These are phyloP conservation scores for Rhinolophus ferrumequinum DNA, from an alignment of 2,113 vertebrate species.

Conservation along the genomic window DNA sequence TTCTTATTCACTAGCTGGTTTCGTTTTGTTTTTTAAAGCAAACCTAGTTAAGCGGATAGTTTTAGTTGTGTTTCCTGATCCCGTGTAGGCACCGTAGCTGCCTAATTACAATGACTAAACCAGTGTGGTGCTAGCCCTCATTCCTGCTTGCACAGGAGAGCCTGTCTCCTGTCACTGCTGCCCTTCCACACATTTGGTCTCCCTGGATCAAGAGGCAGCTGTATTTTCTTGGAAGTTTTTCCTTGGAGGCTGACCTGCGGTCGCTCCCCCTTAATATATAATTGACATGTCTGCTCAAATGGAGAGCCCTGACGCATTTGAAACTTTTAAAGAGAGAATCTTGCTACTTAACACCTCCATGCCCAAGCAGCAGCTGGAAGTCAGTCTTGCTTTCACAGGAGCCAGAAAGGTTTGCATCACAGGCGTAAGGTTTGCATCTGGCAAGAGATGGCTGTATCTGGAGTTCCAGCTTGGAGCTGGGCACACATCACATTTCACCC, in stretches of 20 bases:
- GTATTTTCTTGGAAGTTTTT: background rate
- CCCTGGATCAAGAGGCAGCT: background rate
- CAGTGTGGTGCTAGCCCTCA: background rate
- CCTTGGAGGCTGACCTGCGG: background rate
- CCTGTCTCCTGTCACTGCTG: background rate
- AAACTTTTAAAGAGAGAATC: slow-evolving; percentile 15
- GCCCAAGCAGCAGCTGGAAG: background rate
- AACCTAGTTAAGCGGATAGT: background rate
- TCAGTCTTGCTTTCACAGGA: background rate
- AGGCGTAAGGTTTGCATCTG: background rate
- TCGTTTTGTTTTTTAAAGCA: background rate
- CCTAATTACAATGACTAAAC: background rate
- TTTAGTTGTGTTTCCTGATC: background rate
- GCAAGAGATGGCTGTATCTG: background rate
- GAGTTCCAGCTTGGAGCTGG: background rate
- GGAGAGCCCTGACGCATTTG: slow-evolving; percentile 12
- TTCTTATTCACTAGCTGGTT: background rate
- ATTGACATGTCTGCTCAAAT: background rate
- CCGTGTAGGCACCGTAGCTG: background rate
- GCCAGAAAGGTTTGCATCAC: background rate
- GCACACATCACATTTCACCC: background rate
- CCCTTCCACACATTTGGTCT: background rate
- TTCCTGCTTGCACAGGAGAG: background rate
- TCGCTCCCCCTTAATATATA: background rate
- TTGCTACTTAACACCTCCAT: background rate